Base-by-base conservation (phyloP, 1,140 invertebrate genomes). In the Lutraria rhynchaena region DNA sequence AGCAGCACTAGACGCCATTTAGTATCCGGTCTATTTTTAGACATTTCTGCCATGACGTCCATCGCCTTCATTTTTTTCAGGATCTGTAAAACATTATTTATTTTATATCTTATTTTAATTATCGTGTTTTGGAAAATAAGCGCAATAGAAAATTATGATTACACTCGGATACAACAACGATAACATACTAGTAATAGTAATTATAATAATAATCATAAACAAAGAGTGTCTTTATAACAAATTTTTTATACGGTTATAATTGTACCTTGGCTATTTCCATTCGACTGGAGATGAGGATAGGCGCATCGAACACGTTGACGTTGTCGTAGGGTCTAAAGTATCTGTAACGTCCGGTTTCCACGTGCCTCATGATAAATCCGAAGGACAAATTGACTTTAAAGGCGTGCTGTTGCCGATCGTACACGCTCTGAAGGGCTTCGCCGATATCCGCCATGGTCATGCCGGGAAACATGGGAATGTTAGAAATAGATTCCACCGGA, bases 321-420 rank as follows among this genome's bases (percentile, higher is more conserved):
- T 65, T 65, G 61, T 65, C 61, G 24, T 65, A 65, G 2, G 61
- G 61, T 41, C 61, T 9, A 31, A 65, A 37, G 22, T 41, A 65
- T 15, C 61, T 37, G 35, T 65, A 22, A 4, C 61, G 61, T 35
- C 58, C 55, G 55, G 55, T 58, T 58, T 58, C 55, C 58, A 61
- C 58, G 58, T 61, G 31, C 27, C 58, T 61, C 24, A 61, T 61
- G 27, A 61, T 61, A 22, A 61, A 61, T 7, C 58, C 58, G n/a
- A 61, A 61, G 31, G 58, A 61, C 24, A 61, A 24, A 24, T 61
- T 61, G 13, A 61, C 27, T 31, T 61, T 61, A 35, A 61, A 61
- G 31, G 58, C 58, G 58, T 41, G 55, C 24, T 27, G 55, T 22
- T 58, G 55, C 9, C 55, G 61, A n/a, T 65, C 33, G 61, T 65